A percentile compares a stretch with the other conserved stretches of the same genome.
Conservation (phyloP, 2,888 invertebrate species). For the Drosophila vallismaia region DNA sequence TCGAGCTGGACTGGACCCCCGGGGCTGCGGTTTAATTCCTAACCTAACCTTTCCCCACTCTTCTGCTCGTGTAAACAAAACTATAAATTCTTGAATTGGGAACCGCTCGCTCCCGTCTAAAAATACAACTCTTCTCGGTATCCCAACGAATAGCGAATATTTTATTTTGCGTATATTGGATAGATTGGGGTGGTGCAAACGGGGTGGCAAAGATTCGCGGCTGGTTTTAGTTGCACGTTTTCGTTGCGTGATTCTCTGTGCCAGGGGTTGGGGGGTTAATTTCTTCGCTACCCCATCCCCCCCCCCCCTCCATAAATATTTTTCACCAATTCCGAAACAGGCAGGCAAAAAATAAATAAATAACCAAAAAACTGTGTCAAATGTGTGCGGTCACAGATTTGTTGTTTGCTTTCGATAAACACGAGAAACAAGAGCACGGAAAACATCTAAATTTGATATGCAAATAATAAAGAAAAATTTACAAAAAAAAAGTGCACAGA, state of each 20-base stretch:
- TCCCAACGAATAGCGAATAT: slow-evolving; percentile 50
- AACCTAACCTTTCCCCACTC: slow-evolving; percentile 51
- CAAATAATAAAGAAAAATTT: slow-evolving; percentile 23
- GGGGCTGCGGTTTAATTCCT: slow-evolving; percentile 58
- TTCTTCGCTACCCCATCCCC: slow-evolving; percentile 12
- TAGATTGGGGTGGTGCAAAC: slow-evolving; percentile 20
- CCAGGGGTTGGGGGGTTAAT: slow-evolving; percentile 48
- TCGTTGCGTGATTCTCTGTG: slow-evolving; percentile 52
- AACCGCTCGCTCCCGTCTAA: slow-evolving; percentile 54
- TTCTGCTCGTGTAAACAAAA: slow-evolving; percentile 71
- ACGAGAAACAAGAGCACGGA: slow-evolving; percentile 42
- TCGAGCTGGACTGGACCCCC: slow-evolving; percentile 5
- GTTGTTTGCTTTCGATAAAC: slow-evolving; percentile 67
- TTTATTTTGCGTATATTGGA: slow-evolving; percentile 56
- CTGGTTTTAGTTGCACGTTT: slow-evolving; percentile 47
- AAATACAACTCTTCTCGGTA: slow-evolving; percentile 58
- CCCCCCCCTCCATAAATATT: slow-evolving; percentile 32
- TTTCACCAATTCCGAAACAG: slow-evolving; percentile 13
- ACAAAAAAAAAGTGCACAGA: too few relatives aligned
- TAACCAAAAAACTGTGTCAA: slow-evolving; percentile 67
- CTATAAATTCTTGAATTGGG: slow-evolving; percentile 68
- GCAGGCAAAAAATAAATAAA: slow-evolving; percentile 37
- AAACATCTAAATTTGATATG: slow-evolving; percentile 40
- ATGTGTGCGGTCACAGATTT: slow-evolving; percentile 66
- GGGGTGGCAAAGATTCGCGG: slow-evolving; percentile 13